phyloP scores from a whole-genome alignment of 2,797 vertebrate species.

The Sardinella longiceps region DNA sequence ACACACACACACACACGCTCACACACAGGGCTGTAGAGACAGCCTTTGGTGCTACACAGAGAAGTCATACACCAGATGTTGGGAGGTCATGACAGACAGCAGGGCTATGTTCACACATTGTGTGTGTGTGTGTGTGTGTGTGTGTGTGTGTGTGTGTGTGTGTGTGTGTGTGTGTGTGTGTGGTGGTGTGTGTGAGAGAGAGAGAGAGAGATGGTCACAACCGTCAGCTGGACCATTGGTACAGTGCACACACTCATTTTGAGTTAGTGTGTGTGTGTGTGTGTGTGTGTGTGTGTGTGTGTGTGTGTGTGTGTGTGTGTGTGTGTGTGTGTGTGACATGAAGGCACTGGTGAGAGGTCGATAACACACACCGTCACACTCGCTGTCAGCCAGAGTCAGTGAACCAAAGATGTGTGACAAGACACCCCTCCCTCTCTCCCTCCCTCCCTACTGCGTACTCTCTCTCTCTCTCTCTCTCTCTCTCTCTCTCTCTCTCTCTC shows the following conservation, averaged over 20 bases:
- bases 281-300: not conserved
- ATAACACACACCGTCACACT: constrained; percentile 6
- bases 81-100: too few species aligned
- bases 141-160: not conserved
- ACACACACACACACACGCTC: not conserved
- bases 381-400: not conserved
- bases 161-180: constrained; percentile 6
- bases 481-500: not conserved
- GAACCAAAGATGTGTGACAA: constrained; percentile 10
- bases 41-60: not conserved
- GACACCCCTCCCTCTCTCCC: not conserved
- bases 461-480: not conserved
- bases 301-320: not conserved
- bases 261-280: too few species aligned
- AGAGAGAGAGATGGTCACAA: too few species aligned
- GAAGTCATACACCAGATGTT: not conserved
- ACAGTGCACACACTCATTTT: too few species aligned
- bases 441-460: too few species aligned
- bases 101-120: not conserved
- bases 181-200: not conserved
- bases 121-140: too few species aligned
- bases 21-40: not conserved
- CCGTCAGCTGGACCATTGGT: too few species aligned
- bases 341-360: not conserved
- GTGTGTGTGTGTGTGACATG: not conserved